A percentile compares a stretch with the other conserved stretches of the same genome.
Evolutionary conservation across 2,797 vertebrate species (phyloP).

Genomic region (Pterois miles): DNA sequence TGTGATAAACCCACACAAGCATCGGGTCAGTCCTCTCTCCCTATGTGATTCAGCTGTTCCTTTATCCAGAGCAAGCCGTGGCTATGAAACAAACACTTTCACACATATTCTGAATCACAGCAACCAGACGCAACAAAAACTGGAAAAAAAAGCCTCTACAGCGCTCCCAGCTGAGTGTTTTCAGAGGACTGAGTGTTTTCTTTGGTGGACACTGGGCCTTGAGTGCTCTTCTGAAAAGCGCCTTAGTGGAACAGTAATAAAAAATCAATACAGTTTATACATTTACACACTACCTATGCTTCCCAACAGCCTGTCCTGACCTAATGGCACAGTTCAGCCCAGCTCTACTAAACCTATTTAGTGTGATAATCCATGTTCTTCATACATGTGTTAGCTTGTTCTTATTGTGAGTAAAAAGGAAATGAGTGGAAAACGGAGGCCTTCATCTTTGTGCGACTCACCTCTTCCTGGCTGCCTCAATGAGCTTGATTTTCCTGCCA

Average conservation of each 20-base stretch:
- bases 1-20: too few relatives aligned
- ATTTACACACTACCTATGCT: not conserved
- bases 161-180: too few relatives aligned
- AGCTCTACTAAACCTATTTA: not conserved
- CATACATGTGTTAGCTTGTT: not conserved
- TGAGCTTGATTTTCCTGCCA: constrained; percentile 97
- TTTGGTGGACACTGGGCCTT: too few relatives aligned
- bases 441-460: constrained; percentile 31
- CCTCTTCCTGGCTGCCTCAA: constrained; percentile 93
- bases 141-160: too few relatives aligned
- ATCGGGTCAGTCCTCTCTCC: too few relatives aligned
- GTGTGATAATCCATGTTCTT: not conserved
- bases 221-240: not conserved
- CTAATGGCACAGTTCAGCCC: not conserved
- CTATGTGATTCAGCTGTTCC: too few relatives aligned
- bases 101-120: too few relatives aligned
- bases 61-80: too few relatives aligned
- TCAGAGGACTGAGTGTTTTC: too few relatives aligned
- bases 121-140: too few relatives aligned
- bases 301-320: not conserved
- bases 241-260: not conserved
- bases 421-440: not conserved
- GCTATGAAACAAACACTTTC: too few relatives aligned
- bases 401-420: not conserved
- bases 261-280: not conserved